Percentiles rank a stretch among this genome's conserved stretches.
Evolutionary conservation across 2,113 vertebrate species (phyloP).

Genomic region (Apteryx mantelli): DNA sequence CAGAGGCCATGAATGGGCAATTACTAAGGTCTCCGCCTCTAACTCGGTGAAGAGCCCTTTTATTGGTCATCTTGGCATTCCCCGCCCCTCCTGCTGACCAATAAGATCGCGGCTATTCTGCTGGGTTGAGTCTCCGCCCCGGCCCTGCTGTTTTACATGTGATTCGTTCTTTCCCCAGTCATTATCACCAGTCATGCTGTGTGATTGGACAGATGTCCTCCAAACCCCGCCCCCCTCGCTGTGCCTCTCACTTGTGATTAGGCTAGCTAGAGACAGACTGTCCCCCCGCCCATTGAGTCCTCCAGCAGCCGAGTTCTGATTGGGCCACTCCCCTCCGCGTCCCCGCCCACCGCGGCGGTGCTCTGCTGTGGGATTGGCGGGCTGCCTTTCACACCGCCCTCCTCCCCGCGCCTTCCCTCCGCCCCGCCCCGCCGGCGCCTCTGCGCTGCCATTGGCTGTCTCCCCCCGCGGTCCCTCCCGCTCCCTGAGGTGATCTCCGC

Average conservation of each 20-base stretch:
- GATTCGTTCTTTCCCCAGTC: background rate
- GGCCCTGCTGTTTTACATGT: rapidly evolving
- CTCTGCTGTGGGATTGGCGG: rapidly evolving
- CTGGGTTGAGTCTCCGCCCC: rapidly evolving
- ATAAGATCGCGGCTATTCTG: background rate
- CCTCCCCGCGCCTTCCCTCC: background rate
- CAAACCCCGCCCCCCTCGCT: background rate
- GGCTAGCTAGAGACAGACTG: background rate
- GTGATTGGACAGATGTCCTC: rapidly evolving
- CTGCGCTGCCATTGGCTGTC: background rate
- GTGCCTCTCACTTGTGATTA: background rate
- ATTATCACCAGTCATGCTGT: rapidly evolving
- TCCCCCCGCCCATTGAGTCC: too few relatives aligned
- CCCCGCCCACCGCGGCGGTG: background rate
- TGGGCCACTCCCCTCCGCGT: background rate
- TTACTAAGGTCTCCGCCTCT: rapidly evolving
- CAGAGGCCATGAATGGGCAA: rapidly evolving
- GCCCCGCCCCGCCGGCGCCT: background rate
- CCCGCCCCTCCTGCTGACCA: background rate
- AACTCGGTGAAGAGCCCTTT: rapidly evolving
- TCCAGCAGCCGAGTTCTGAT: background rate
- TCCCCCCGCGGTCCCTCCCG: background rate
- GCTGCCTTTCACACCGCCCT: background rate
- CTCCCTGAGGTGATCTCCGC: background rate
- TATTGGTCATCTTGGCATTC: rapidly evolving